Conservation (phyloP, 2,888 invertebrate genomes). For the Crioceris asparagi region DNA sequence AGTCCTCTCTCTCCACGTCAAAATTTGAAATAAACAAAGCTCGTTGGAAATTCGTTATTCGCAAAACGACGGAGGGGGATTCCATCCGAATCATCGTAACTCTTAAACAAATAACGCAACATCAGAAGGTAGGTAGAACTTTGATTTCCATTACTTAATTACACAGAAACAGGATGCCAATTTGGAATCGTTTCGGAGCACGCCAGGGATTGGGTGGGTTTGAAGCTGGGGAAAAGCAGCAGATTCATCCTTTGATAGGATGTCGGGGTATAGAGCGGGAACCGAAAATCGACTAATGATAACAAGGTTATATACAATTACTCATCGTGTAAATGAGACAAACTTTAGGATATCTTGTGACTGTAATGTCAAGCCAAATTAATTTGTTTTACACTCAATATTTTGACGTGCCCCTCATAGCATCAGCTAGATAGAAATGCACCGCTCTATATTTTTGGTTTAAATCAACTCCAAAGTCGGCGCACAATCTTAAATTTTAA, state of each 20-base stretch:
- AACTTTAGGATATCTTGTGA: too few species aligned
- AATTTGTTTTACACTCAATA: too few species aligned
- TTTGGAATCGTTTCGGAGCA: constrained; percentile 27
- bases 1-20: neutral
- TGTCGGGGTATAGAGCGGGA: constrained; percentile 32
- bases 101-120: constrained; percentile 35
- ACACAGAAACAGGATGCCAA: constrained; percentile 33
- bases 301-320: constrained; percentile 40
- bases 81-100: too few species aligned
- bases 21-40: neutral
- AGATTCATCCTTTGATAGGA: constrained; percentile 12
- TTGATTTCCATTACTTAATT: constrained; percentile 41
- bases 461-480: too few species aligned
- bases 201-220: constrained; percentile 5
- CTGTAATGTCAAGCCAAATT: too few species aligned
- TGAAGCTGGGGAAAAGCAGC: constrained; percentile 2
- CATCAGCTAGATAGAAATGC: too few species aligned
- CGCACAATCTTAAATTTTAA: too few species aligned
- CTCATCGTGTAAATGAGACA: neutral
- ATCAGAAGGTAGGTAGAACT: constrained; percentile 35
- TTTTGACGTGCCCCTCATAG: too few species aligned
- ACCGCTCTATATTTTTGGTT: too few species aligned
- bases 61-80: too few species aligned
- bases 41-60: too few species aligned
- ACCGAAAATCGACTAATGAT: constrained; percentile 38